Evolutionary conservation across 2,888 invertebrate genomes (phyloP), one percentile per base, ranked within the genome.

Genomic region (Spicauda simplicius): DNA sequence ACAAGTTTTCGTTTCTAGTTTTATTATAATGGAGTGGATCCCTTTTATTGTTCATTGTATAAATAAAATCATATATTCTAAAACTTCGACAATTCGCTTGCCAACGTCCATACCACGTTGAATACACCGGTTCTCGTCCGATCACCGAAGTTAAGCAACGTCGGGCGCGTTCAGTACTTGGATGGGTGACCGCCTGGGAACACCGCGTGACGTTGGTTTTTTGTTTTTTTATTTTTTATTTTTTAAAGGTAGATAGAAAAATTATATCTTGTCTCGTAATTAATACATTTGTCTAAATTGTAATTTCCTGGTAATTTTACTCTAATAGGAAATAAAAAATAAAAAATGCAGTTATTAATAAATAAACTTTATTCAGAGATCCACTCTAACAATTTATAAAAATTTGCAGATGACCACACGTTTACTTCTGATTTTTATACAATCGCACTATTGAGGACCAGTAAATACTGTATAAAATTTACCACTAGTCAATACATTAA

Each of bases 331-430:
- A 41, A 0, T 2, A 30, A 59, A 11, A 59, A 10, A 41, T 64
- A 67, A 67, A 70, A 33, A 19, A 53, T 41, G 10, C 25, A 25
- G n/a, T 4, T 62, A 50, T 61, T 63, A 78, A 82, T 81, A 82
- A 85, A 83, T 82, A 85, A 72, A 75, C 64, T 82, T 86, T 86
- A 87, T 85, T 86, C 72, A 80, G 83, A 84, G 81, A 74, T 86
- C 80, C 70, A 85, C 83, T 82, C 84, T 74, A 76, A 72, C 72
- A 82, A 82, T 80, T 85, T 74, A 73, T 70, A 71, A 76, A 57
- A 50, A 25, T 33, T 18, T 30, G 25, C 14, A 52, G 16, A 20
- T 37, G 54, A 45, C 19, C 54, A 19, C 16, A 55, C 8, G 2
- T 30, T 48, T 8, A 14, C 37, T 58, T 41, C 41, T 14, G 41